These are phyloP conservation scores for Lipophrys pholis DNA, from an alignment of 2,113 vertebrate genomes.

Conservation along the genomic window DNA sequence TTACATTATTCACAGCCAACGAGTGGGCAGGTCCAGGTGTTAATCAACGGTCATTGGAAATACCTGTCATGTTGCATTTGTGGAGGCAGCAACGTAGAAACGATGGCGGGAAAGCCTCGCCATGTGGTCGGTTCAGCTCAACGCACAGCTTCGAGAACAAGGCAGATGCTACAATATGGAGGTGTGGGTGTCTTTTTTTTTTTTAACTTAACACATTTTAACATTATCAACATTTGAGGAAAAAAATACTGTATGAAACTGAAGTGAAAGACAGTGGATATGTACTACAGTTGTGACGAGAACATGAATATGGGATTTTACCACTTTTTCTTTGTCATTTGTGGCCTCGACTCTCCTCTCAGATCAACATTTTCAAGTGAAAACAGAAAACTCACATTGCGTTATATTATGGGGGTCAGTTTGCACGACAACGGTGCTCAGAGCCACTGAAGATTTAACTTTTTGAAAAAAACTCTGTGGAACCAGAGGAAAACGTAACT, in stretches of 20 bases:
- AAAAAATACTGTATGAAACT: not conserved
- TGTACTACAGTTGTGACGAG: no score
- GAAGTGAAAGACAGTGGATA: not conserved
- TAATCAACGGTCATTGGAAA: conserved; percentile 50
- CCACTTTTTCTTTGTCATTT: no score
- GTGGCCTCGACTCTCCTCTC: no score
- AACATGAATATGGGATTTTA: no score
- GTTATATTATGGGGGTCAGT: no score
- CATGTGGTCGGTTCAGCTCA: conserved; percentile 26
- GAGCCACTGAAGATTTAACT: no score
- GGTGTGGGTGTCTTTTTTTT: conserved; percentile 5
- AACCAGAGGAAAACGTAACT: no score
- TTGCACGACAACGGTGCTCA: no score
- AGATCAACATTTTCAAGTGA: no score
- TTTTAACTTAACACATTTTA: not conserved
- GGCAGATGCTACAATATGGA: conserved; percentile 13
- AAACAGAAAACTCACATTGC: no score
- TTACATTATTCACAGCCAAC: conserved; percentile 33
- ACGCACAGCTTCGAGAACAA: conserved; percentile 3
- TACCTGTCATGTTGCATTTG: conserved; percentile 33
- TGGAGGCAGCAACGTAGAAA: conserved; percentile 13
- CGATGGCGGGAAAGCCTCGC: conserved; percentile 6
- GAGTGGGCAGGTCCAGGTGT: conserved; percentile 41
- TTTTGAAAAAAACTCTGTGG: no score
- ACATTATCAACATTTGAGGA: not conserved